phyloP scores from a whole-genome alignment of 2,888 invertebrate genomes.

The Nemoura dubitans region DNA sequence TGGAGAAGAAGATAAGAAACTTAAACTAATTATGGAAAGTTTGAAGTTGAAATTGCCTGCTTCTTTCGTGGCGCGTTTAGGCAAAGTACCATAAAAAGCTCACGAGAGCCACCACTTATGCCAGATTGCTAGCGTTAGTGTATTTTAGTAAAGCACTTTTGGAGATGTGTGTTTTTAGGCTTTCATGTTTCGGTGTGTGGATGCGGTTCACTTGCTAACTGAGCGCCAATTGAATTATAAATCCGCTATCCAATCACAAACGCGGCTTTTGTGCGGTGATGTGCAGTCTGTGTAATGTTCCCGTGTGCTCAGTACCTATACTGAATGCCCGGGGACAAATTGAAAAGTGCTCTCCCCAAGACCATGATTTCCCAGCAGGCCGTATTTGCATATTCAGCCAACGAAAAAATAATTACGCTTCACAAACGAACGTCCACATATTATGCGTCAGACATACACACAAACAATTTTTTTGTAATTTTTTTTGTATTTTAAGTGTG shows the following conservation, averaged over 20 bases:
- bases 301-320: neutral
- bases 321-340: neutral
- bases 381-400: neutral
- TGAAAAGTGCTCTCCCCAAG: neutral
- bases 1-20: neutral
- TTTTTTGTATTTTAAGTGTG: neutral
- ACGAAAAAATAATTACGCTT: neutral
- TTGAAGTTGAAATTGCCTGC: neutral
- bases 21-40: neutral
- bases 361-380: neutral
- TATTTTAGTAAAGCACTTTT: no score
- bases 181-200: no score
- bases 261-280: neutral
- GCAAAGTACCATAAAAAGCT: neutral
- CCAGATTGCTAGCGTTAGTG: neutral
- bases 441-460: no score
- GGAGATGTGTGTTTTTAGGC: no score
- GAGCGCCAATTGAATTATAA: neutral
- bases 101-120: neutral
- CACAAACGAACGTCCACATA: neutral
- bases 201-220: no score
- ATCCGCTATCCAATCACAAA: neutral
- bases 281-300: neutral
- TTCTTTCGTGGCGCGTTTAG: neutral
- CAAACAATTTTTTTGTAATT: no score